A percentile compares a stretch with the other conserved stretches of the same genome.
Conservation (phyloP, 2,113 vertebrate species). For the Amphiprion percula region DNA sequence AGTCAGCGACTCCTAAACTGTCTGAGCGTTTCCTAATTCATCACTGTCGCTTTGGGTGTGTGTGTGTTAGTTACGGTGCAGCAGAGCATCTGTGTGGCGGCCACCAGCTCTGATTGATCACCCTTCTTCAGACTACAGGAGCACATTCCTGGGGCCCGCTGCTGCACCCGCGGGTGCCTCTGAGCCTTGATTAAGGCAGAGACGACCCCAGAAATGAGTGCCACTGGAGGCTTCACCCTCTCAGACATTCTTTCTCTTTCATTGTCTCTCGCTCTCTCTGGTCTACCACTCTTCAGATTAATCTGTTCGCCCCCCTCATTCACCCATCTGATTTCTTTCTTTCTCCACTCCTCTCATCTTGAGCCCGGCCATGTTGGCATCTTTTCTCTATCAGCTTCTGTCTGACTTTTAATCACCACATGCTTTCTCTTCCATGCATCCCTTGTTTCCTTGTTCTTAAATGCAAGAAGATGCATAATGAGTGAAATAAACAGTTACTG, state of each 20-base stretch:
- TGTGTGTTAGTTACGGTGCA: slow-evolving; percentile 29
- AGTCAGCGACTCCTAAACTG: slow-evolving; percentile 68
- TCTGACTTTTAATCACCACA: background rate
- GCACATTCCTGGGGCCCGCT: slow-evolving; percentile 13
- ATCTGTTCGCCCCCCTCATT: slow-evolving; percentile 27
- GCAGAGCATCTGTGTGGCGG: slow-evolving; percentile 55
- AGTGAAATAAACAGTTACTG: too few relatives aligned
- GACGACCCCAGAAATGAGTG: slow-evolving; percentile 54
- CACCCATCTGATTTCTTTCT: slow-evolving; percentile 34
- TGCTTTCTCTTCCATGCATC: background rate
- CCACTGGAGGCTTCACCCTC: slow-evolving; percentile 27
- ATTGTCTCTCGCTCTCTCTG: background rate
- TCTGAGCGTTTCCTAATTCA: slow-evolving; percentile 71
- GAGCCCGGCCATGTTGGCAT: background rate
- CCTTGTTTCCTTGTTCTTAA: background rate
- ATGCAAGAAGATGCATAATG: too few relatives aligned
- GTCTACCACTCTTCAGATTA: slow-evolving; percentile 31
- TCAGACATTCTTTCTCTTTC: slow-evolving; percentile 13
- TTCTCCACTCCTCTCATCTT: background rate
- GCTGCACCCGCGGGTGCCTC: slow-evolving; percentile 25
- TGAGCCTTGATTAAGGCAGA: slow-evolving; percentile 63
- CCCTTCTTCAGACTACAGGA: slow-evolving; percentile 46
- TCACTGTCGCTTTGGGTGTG: slow-evolving; percentile 66
- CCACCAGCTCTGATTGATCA: slow-evolving; percentile 73
- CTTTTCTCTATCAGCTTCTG: background rate